Percentiles rank a stretch among this genome's conserved stretches.
These are phyloP conservation scores for Liposcelis brunnea DNA, from an alignment of 2,888 invertebrate species.

Conservation along the genomic window DNA sequence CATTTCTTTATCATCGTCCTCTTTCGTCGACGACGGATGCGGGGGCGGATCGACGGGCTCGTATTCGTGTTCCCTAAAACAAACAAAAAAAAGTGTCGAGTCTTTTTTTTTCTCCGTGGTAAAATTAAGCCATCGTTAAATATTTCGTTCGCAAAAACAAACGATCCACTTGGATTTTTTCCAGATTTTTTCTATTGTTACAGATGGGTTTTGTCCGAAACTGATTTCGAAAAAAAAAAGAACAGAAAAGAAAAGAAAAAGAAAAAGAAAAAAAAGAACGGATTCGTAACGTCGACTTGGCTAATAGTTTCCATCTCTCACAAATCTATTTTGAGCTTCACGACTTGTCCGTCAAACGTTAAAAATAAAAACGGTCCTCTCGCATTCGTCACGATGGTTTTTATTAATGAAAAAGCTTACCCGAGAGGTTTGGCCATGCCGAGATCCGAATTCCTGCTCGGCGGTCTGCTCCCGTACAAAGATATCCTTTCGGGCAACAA, in stretches of 20 bases:
- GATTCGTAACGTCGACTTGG: background rate
- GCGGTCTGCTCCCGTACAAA: conserved; percentile 29
- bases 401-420: no score
- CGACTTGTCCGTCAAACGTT: background rate
- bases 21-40: conserved; percentile 25
- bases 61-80: conserved; percentile 81
- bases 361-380: background rate
- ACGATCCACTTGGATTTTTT: background rate
- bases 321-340: background rate
- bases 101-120: conserved; percentile 1
- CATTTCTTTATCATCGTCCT: conserved; percentile 11
- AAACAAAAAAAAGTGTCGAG: conserved; percentile 18
- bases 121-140: no score
- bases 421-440: conserved; percentile 8
- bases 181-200: background rate
- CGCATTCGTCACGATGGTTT: no score
- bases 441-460: conserved; percentile 12
- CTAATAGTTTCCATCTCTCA: background rate
- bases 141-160: no score
- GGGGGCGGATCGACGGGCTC: conserved; percentile 67
- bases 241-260: background rate
- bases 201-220: background rate
- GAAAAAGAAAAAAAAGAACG: background rate
- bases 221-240: background rate
- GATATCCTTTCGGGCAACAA: conserved; percentile 58